Percentiles rank a stretch among this genome's conserved stretches.
These are phyloP conservation scores for Boloria selene DNA, from an alignment of 2,888 invertebrate genomes.

Conservation along the genomic window DNA sequence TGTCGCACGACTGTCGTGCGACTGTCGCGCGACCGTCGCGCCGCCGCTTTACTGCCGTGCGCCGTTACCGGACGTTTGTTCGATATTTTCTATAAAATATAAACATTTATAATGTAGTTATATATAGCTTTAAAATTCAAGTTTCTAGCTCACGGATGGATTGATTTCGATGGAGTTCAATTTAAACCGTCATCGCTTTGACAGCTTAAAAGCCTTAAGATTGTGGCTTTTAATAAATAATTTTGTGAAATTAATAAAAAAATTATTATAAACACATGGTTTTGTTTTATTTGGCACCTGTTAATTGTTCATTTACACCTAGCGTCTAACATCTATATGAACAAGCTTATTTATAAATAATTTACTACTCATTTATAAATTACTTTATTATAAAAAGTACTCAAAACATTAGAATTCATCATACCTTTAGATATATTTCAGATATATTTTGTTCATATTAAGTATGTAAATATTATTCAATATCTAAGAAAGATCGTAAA, in stretches of 20 bases:
- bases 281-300: constrained; percentile 37
- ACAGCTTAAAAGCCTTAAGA: constrained; percentile 81
- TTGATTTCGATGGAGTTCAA: constrained; percentile 48
- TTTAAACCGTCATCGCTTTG: constrained; percentile 71
- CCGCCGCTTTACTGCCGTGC: constrained; percentile 64
- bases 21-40: constrained; percentile 15
- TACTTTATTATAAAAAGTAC: no score
- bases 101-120: constrained; percentile 72
- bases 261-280: constrained; percentile 62
- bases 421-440: no score
- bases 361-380: no score
- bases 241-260: constrained; percentile 83
- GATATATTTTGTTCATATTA: no score
- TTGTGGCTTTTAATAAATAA: constrained; percentile 81
- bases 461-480: no score
- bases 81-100: constrained; percentile 77
- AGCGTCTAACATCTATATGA: no score
- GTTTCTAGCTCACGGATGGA: constrained; percentile 66
- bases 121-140: constrained; percentile 75
- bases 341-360: no score
- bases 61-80: constrained; percentile 65
- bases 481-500: no score
- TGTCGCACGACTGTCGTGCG: constrained; percentile 3
- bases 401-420: no score
- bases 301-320: neutral